phyloP scores from a whole-genome alignment of 2,113 vertebrate species.

The Oreocharis arfaki region DNA sequence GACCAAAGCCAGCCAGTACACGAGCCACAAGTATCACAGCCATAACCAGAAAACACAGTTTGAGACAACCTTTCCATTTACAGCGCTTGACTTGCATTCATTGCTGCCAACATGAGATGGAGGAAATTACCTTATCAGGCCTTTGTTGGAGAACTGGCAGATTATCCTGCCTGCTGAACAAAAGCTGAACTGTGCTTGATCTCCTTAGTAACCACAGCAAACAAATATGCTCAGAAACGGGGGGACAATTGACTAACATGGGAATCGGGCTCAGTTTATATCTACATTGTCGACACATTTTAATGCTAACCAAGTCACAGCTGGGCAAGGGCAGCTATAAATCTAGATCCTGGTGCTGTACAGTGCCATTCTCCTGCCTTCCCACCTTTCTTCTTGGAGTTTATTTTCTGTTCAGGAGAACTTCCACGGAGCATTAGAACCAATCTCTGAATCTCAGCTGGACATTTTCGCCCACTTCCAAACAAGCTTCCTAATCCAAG shows the following conservation, averaged over 20 bases:
- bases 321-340: not conserved
- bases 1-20: not conserved
- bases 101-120: not conserved
- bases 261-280: not conserved
- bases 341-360: not conserved
- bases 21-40: not conserved
- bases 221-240: not conserved
- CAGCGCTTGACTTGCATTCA: not conserved
- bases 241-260: not conserved
- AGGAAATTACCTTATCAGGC: constrained; percentile 75
- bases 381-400: not conserved
- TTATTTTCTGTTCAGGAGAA: not conserved
- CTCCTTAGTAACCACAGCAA: not conserved
- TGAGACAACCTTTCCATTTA: not conserved
- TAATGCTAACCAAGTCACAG: not conserved
- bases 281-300: not conserved
- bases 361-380: not conserved
- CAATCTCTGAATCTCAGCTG: not conserved
- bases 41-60: not conserved
- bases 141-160: constrained; percentile 80
- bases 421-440: not conserved
- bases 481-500: not conserved
- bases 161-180: constrained; percentile 60
- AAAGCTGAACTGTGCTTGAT: not conserved
- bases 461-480: not conserved